Conservation (phyloP, 2,888 invertebrate species). For the Xylophagus ater region DNA sequence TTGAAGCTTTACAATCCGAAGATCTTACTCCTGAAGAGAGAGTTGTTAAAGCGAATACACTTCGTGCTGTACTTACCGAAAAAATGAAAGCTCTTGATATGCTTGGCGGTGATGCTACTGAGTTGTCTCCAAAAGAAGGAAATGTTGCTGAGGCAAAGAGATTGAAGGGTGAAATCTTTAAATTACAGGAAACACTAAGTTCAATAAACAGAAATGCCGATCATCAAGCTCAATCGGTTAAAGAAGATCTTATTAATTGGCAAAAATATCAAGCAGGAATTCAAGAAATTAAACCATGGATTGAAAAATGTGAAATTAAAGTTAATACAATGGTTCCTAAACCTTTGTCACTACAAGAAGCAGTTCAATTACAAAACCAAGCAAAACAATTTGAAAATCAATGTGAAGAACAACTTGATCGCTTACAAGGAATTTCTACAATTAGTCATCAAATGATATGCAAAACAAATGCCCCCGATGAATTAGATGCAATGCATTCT, state of each 20-base stretch:
- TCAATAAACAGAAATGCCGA: constrained; percentile 65
- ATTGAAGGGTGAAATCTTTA: constrained; percentile 61
- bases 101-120: constrained; percentile 64
- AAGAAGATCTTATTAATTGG: constrained; percentile 73
- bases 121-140: constrained; percentile 53
- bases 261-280: constrained; percentile 71
- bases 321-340: constrained; percentile 49
- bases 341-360: constrained; percentile 69
- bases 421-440: constrained; percentile 60
- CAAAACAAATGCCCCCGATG: constrained; percentile 67
- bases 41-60: constrained; percentile 59
- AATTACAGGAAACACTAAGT: constrained; percentile 63
- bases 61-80: constrained; percentile 65
- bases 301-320: constrained; percentile 77
- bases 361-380: constrained; percentile 61
- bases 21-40: constrained; percentile 75
- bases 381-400: constrained; percentile 63
- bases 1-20: constrained; percentile 63
- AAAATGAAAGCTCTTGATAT: constrained; percentile 61
- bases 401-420: constrained; percentile 63
- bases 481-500: constrained; percentile 72
- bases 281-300: constrained; percentile 74
- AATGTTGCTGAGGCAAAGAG: constrained; percentile 61
- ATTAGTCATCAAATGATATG: constrained; percentile 65
- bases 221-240: constrained; percentile 62